Percentiles rank a stretch among this genome's conserved stretches.
These are phyloP conservation scores for Hemicordylus capensis DNA, from an alignment of 2,113 vertebrate genomes.

Conservation along the genomic window DNA sequence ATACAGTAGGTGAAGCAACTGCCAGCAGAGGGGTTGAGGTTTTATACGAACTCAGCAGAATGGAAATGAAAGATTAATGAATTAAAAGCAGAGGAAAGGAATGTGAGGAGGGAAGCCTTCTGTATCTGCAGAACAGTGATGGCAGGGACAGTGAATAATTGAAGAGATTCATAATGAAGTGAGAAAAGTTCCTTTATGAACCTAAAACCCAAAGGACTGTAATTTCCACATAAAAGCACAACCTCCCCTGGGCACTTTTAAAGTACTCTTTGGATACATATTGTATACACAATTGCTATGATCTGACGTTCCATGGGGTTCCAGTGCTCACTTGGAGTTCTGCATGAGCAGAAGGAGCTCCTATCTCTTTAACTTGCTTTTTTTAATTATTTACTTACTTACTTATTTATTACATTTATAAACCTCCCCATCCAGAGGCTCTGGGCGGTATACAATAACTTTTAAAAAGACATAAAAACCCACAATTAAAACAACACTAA, in stretches of 20 bases:
- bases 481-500: too few species aligned
- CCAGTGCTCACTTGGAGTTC: neutral
- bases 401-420: too few species aligned
- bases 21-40: neutral
- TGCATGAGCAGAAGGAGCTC: neutral
- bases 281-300: neutral
- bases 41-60: constrained; percentile 25
- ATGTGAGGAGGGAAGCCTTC: neutral
- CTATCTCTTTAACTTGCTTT: neutral
- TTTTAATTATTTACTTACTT: too few species aligned
- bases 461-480: too few species aligned
- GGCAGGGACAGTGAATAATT: neutral
- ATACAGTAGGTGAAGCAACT: neutral
- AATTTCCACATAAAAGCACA: neutral
- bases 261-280: neutral
- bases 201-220: neutral
- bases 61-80: constrained; percentile 5
- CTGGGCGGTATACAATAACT: too few species aligned
- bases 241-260: neutral
- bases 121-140: neutral
- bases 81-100: constrained; percentile 3
- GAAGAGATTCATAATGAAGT: constrained; percentile 1
- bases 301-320: neutral
- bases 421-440: too few species aligned
- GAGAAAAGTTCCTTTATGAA: neutral